Evolutionary conservation across 2,797 vertebrate genomes (phyloP).

Genomic region (Tadarida brasiliensis): DNA sequence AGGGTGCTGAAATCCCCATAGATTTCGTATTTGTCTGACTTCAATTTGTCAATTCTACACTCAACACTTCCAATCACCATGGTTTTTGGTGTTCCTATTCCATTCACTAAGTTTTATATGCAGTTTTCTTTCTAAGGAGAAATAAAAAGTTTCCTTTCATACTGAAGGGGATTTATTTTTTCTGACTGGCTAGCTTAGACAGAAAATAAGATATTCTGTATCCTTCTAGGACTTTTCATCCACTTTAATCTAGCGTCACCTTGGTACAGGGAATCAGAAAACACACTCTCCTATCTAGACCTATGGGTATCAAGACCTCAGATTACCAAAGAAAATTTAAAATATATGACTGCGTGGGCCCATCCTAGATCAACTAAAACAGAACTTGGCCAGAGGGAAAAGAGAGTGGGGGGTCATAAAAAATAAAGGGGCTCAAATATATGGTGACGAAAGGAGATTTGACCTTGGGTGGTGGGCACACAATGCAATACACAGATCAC

Average conservation of each 20-base stretch:
- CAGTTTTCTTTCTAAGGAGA: background rate
- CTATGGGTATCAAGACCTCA: background rate
- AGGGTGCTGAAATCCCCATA: background rate
- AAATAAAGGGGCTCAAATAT: background rate
- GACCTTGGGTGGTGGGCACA: background rate
- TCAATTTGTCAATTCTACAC: background rate
- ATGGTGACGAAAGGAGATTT: background rate
- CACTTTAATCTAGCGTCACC: background rate
- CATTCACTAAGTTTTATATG: background rate
- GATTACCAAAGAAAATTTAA: background rate
- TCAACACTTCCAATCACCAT: background rate
- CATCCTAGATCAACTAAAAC: background rate
- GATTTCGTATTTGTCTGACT: background rate
- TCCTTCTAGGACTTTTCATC: background rate
- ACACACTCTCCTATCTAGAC: background rate
- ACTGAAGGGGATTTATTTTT: background rate
- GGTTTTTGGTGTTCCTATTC: background rate
- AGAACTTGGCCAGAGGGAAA: background rate
- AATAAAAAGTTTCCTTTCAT: background rate
- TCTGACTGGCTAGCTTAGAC: background rate
- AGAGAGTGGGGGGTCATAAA: background rate
- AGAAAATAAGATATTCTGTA: background rate
- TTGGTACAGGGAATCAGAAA: background rate
- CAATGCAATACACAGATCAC: background rate
- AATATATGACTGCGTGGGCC: background rate